Percentiles rank a stretch among this genome's conserved stretches.
Evolutionary conservation across 2,888 invertebrate genomes (phyloP).

Genomic region (Plagodis pulveraria): DNA sequence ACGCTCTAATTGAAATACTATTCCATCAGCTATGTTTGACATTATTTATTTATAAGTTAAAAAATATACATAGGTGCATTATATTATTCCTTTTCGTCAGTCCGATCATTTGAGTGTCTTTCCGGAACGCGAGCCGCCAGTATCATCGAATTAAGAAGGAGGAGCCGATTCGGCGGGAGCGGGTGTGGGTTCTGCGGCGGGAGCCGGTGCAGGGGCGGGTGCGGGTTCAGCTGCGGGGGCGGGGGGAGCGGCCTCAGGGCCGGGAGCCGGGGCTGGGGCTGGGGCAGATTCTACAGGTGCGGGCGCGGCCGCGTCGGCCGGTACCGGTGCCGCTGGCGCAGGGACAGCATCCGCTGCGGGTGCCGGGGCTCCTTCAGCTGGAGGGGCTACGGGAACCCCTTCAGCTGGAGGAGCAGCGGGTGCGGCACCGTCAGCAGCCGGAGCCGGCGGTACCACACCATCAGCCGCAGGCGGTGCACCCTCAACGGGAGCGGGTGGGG

Average conservation of each 20-base stretch:
- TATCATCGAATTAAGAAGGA: constrained; percentile 34
- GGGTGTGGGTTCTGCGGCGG: constrained; percentile 35
- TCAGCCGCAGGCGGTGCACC: constrained; percentile 47
- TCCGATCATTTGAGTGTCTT: constrained; percentile 23
- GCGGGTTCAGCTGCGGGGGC: constrained; percentile 39
- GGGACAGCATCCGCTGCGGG: constrained; percentile 39
- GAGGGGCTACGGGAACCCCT: constrained; percentile 52
- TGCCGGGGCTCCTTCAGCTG: constrained; percentile 48
- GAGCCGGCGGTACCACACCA: constrained; percentile 40
- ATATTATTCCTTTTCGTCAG: constrained; percentile 33
- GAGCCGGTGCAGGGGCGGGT: constrained; percentile 37
- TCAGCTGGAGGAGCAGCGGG: constrained; percentile 48
- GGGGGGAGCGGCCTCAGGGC: constrained; percentile 27
- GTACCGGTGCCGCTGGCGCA: constrained; percentile 29
- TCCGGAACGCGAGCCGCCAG: constrained; percentile 18
- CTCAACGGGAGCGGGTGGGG: constrained; percentile 54
- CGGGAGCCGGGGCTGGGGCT: constrained; percentile 34
- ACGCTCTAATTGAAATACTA: constrained; percentile 51
- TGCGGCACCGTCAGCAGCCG: constrained; percentile 45
- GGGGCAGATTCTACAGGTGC: constrained; percentile 18
- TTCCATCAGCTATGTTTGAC: constrained; percentile 80
- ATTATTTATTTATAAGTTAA: constrained; percentile 63
- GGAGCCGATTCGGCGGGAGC: constrained; percentile 32
- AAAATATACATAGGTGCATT: constrained; percentile 50
- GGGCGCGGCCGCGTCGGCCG: constrained; percentile 35